Evolutionary conservation across 2,797 vertebrate genomes (phyloP), one percentile per base, ranked within the genome.

Genomic region (Lerista edwardsae): DNA sequence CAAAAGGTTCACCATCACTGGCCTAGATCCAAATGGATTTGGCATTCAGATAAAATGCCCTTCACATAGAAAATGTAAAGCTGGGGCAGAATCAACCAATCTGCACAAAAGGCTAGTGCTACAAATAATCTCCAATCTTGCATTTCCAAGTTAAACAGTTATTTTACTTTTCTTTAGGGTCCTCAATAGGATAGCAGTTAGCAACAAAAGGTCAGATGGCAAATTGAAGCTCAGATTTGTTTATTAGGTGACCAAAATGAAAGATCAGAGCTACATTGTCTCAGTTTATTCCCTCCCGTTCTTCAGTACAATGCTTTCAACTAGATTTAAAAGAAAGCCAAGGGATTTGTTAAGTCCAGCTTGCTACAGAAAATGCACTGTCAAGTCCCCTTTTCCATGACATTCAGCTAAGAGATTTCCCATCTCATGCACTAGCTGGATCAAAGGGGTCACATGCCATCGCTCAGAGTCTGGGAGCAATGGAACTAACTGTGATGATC

Each of bases 321-420:
- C 25, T 67, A 23, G 31, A n/a, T 75, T 83, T 78, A 51, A 31
- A 83, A 62, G 72, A 80, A 84, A 62, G 44, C 29, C 1, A 14
- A 36, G 23, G 36, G n/a, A 75, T 76, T 85, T 69, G 41, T 47
- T 84, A 55, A 2, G 23, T 76, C 57, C 36, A 25, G 27, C 59
- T 79, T 47, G 47, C 71, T 75, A 31, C 14, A 83, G 31, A 77
- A 76, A 79, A 31, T 76, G 25, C 15, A 31, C 65, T 64, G 55
- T 29, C 82, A 71, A 69, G 39, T 69, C 15, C 55, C 29, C 47
- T n/a, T 80, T 76, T n/a, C 19, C 41, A 44, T 76, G 67, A 75
- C 82, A 34, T 64, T 39, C 80, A 51, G 65, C 59, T 62, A 78
- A 83, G 55, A 59, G 65, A 83, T 79, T 84, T 79, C 62, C 76